phyloP scores from a whole-genome alignment of 2,797 vertebrate species.

The Rousettus madagascariensis region DNA sequence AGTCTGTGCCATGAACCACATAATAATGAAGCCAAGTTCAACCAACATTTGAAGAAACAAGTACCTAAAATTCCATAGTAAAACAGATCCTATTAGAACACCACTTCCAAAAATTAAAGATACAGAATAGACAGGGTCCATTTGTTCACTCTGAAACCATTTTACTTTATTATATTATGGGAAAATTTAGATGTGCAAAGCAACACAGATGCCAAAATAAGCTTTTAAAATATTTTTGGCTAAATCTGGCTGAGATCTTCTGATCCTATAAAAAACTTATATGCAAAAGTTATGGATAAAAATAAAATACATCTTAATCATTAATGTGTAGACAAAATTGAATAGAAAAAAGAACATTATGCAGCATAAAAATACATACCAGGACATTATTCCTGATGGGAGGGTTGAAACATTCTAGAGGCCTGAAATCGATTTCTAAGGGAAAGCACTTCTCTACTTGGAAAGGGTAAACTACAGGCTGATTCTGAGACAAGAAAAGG shows the following conservation, averaged over 20 bases:
- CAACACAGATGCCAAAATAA: conserved; percentile 34
- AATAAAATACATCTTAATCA: conserved; percentile 49
- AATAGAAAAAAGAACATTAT: conserved; percentile 24
- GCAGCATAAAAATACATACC: conserved; percentile 41
- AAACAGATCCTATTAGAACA: not conserved
- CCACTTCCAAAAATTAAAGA: conserved; percentile 46
- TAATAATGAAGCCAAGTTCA: conserved; percentile 38
- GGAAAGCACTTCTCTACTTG: not conserved
- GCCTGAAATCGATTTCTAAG: not conserved
- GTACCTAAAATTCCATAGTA: conserved; percentile 13
- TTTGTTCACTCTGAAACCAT: not conserved
- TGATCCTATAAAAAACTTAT: not conserved
- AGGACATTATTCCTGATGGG: conserved; percentile 45
- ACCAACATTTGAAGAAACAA: conserved; percentile 18
- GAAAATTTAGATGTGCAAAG: conserved; percentile 50
- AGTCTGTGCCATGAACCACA: not conserved
- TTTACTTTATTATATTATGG: conserved; percentile 59
- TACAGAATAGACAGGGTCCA: conserved; percentile 19
- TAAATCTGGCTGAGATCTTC: conserved; percentile 13
- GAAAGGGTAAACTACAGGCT: not conserved
- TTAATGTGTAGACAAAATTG: conserved; percentile 14
- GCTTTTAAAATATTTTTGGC: conserved; percentile 37
- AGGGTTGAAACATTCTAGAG: not conserved
- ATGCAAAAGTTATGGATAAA: conserved; percentile 24
- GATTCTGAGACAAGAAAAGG: not conserved